Base-by-base conservation (phyloP, 2,113 vertebrate genomes). In the Cichladusa arquata region DNA sequence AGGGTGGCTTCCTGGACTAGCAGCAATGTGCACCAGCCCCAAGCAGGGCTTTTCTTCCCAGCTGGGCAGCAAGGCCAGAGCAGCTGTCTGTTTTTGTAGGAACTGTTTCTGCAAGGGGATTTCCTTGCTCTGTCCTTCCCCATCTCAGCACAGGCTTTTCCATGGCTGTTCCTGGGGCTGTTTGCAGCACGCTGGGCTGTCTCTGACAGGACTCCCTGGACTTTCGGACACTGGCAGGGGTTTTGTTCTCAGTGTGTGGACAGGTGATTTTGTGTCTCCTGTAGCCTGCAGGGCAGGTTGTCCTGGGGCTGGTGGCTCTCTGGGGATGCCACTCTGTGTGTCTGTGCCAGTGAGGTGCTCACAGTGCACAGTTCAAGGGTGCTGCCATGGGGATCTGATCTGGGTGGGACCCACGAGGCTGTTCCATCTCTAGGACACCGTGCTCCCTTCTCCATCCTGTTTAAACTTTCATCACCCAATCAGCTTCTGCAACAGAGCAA, bases 341-440 rank as follows among this genome's bases (percentile, higher is more conserved):
- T 34, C 47, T 51, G 36, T 71, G 53, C 31, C 73, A 40, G 8
- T 1, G 34, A 44, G 48, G 71, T 40, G 33, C 69, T 87, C 22
- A 5, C 1, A 3, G 22, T 36, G 69, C 1, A 16, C 0, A 0
- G 11, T 9, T 33, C 4, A 11, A 34, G 42, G 66, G 31, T 66
- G 54, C 54, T 84, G 66, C 51, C 0, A 0, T 1, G 12, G 18
- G 42, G 69, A 29, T 51, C 14, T 66, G 42, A 14, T 23, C 44
- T 0, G 2, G 26, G 45, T 34, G 67, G 40, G 66, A 71, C 71
- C 48, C 66, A n/a, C 0, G 0, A 42, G 58, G 31, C 44, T 1
- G 1, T 40, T 71, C 42, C 15, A 4, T 62, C 72, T 82, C 79
- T 12, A 77, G 92, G 67, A 76, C 86, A 72, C 26, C 7, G 17